Conservation (phyloP, 2,888 invertebrate species). For the Balanococcus diminutus region DNA sequence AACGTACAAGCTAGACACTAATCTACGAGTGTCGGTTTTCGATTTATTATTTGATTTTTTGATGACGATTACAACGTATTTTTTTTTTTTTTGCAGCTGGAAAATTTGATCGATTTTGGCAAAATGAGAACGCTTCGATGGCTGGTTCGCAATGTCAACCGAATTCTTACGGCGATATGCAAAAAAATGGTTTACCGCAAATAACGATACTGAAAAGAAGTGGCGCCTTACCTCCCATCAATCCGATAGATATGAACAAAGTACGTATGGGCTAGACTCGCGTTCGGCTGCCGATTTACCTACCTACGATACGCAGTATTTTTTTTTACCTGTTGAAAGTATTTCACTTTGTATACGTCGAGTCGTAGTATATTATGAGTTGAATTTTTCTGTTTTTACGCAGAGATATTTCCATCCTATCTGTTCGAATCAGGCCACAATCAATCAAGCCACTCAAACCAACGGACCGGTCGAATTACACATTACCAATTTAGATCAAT, state of each 20-base stretch:
- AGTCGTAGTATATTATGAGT: not conserved
- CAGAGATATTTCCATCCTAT: slow-evolving; percentile 57
- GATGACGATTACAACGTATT: too few relatives aligned
- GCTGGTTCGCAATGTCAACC: not conserved
- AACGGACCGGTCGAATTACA: slow-evolving; percentile 65
- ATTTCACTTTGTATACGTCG: not conserved
- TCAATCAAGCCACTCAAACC: slow-evolving; percentile 47
- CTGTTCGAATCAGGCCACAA: slow-evolving; percentile 50
- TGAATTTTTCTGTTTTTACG: not conserved
- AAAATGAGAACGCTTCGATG: not conserved
- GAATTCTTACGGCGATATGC: not conserved
- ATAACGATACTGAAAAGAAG: slow-evolving; percentile 41
- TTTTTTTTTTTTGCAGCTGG: not conserved
- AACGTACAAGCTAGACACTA: too few relatives aligned
- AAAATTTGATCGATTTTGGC: not conserved
- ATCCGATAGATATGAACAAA: slow-evolving; percentile 26
- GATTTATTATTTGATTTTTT: too few relatives aligned
- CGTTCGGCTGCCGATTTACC: not conserved
- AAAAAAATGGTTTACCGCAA: slow-evolving; percentile 7
- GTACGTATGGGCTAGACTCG: not conserved
- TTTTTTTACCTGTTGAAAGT: not conserved
- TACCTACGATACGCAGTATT: not conserved
- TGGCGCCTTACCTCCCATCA: not conserved
- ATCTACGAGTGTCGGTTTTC: too few relatives aligned
- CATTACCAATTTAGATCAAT: slow-evolving; percentile 75